These are phyloP conservation scores for Nudaria mundana DNA, from an alignment of 2,888 invertebrate genomes.

Conservation along the genomic window DNA sequence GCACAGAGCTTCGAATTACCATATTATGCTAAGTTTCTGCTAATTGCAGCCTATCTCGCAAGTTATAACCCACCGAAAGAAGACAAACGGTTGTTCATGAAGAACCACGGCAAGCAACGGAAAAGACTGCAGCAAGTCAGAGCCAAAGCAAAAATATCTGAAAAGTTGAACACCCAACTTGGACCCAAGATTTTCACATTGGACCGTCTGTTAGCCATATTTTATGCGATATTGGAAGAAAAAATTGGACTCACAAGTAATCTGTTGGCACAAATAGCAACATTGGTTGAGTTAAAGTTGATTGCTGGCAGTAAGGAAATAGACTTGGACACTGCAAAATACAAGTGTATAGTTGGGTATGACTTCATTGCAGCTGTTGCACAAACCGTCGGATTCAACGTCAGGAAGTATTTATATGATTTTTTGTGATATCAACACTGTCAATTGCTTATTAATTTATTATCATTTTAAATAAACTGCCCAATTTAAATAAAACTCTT, in stretches of 20 bases:
- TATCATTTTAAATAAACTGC: neutral
- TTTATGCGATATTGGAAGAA: slow-evolving; percentile 93
- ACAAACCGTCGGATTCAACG: slow-evolving; percentile 88
- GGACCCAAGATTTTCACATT: slow-evolving; percentile 93
- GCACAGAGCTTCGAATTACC: slow-evolving; percentile 90
- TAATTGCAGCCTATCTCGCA: slow-evolving; percentile 95
- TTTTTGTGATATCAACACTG: slow-evolving; percentile 61
- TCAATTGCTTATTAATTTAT: slow-evolving; percentile 7
- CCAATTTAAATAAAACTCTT: too few species aligned
- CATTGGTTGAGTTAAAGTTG: slow-evolving; percentile 91
- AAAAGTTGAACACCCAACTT: slow-evolving; percentile 84
- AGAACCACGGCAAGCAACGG: slow-evolving; percentile 87
- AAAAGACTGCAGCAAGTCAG: slow-evolving; percentile 83
- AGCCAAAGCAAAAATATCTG: slow-evolving; percentile 79
- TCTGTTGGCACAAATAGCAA: slow-evolving; percentile 92
- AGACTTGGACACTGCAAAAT: slow-evolving; percentile 89
- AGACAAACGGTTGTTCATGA: slow-evolving; percentile 93
- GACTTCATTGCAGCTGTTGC: slow-evolving; percentile 90
- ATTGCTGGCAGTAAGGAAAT: slow-evolving; percentile 87
- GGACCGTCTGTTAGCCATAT: slow-evolving; percentile 92
- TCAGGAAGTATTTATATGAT: slow-evolving; percentile 88
- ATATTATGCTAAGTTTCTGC: slow-evolving; percentile 92
- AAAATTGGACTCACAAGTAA: slow-evolving; percentile 92
- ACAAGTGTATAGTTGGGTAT: slow-evolving; percentile 91
- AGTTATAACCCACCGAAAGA: slow-evolving; percentile 95